Conservation (phyloP, 2,888 invertebrate species). For the Eledone cirrhosa region DNA sequence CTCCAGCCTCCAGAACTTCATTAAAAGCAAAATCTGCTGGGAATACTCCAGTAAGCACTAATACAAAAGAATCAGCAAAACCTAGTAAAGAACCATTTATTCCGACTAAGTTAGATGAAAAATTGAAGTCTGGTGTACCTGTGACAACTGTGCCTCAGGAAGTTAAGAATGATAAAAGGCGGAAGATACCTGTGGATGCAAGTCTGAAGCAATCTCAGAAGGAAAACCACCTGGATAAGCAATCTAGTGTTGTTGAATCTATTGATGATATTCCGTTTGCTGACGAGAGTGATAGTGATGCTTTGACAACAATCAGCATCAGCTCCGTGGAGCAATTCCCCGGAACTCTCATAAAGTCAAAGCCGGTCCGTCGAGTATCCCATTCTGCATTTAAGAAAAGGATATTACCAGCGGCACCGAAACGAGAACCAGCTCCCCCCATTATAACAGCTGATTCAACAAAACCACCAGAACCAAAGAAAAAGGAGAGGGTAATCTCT, state of each 20-base stretch:
- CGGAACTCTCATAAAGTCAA: conserved; percentile 4
- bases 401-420: conserved; percentile 50
- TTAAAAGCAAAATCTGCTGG: not conserved
- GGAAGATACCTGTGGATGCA: conserved; percentile 52
- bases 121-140: not conserved
- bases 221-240: conserved; percentile 37
- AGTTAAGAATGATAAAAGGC: not conserved
- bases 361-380: conserved; percentile 5
- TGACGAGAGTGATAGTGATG: conserved; percentile 50
- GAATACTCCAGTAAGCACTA: not conserved
- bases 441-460: conserved; percentile 34
- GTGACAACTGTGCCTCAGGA: not conserved
- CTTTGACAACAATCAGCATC: conserved; percentile 19
- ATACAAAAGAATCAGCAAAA: not conserved
- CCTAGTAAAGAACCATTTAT: not conserved
- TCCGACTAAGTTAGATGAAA: not conserved
- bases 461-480: conserved; percentile 12
- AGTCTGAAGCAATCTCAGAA: conserved; percentile 42
- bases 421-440: conserved; percentile 36
- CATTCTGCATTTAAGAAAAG: conserved; percentile 38
- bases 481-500: conserved; percentile 9
- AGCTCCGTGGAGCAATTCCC: conserved; percentile 20
- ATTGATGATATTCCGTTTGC: conserved; percentile 60
- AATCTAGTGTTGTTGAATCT: conserved; percentile 41
- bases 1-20: not conserved